A percentile compares a stretch with the other conserved stretches of the same genome.
phyloP scores from a whole-genome alignment of 1,140 invertebrate genomes.

The Wiebesia pumilae region DNA sequence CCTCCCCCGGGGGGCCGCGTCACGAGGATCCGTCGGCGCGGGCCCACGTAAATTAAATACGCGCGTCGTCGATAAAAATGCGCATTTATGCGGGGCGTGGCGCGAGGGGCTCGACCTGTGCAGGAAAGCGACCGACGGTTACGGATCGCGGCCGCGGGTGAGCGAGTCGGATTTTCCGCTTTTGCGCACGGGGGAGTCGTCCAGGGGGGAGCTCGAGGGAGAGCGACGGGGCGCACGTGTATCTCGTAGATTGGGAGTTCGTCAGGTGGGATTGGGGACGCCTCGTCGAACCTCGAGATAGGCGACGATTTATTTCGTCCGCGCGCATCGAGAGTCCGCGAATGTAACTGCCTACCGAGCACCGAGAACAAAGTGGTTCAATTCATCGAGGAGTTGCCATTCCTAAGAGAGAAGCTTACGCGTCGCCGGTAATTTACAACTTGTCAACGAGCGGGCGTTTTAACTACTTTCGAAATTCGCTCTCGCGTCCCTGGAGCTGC shows the following conservation, averaged over 20 bases:
- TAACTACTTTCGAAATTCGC: neutral
- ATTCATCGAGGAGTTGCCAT: neutral
- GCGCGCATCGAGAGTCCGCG: too few relatives aligned
- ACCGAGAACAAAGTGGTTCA: neutral
- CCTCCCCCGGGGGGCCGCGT: constrained; percentile 55
- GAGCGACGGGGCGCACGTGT: neutral
- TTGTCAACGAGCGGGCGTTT: neutral
- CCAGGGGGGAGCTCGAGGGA: neutral
- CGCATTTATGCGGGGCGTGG: constrained; percentile 28
- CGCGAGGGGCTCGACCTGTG: neutral
- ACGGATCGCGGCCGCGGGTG: neutral
- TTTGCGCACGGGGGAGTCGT: neutral
- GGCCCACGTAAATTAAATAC: constrained; percentile 51
- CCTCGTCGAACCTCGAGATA: neutral
- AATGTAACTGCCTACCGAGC: neutral
- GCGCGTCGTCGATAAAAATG: constrained; percentile 48
- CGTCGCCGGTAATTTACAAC: neutral
- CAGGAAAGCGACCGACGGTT: neutral
- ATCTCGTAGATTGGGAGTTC: constrained; percentile 10
- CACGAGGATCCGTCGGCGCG: neutral
- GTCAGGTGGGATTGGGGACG: constrained; percentile 19
- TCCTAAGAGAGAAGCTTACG: neutral
- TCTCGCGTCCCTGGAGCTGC: too few relatives aligned
- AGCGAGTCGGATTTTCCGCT: constrained; percentile 14
- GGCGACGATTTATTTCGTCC: neutral